Conservation (phyloP, 2,888 invertebrate species). For the Bhutanitis thaidina region DNA sequence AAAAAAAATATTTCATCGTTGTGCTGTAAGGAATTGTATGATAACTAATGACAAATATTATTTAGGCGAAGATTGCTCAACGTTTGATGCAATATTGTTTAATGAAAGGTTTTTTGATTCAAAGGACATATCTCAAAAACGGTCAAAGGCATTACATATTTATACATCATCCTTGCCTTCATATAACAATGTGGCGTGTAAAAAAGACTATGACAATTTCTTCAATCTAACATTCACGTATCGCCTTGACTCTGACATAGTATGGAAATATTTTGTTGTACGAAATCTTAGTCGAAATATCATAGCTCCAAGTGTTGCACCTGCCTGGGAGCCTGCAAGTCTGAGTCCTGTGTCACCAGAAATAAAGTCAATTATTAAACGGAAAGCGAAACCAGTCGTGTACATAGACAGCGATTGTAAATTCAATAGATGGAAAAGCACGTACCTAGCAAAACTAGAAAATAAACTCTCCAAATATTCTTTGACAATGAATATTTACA, state of each 20-base stretch:
- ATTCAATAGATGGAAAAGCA: conserved; percentile 36
- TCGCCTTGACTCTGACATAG: conserved; percentile 50
- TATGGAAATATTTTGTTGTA: conserved; percentile 47
- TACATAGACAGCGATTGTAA: conserved; percentile 49
- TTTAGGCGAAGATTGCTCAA: conserved; percentile 29
- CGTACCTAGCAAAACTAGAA: conserved; percentile 43
- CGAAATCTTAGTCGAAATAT: conserved; percentile 34
- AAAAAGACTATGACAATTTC: conserved; percentile 43
- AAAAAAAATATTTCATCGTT: conserved; percentile 26
- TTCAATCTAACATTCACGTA: conserved; percentile 59
- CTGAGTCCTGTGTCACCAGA: conserved; percentile 24
- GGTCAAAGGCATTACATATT: conserved; percentile 35
- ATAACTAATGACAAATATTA: conserved; percentile 36
- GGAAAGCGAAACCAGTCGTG: conserved; percentile 46
- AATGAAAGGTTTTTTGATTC: conserved; percentile 29
- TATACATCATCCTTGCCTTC: conserved; percentile 44
- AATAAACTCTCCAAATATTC: conserved; percentile 45
- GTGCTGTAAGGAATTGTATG: conserved; percentile 36
- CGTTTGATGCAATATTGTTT: conserved; percentile 45
- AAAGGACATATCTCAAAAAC: conserved; percentile 28
- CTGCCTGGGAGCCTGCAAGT: conserved; percentile 34
- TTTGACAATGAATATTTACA: conserved; percentile 45
- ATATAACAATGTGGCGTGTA: conserved; percentile 40
- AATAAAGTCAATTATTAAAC: conserved; percentile 34
- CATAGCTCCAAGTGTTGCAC: conserved; percentile 40